Evolutionary conservation across 2,113 vertebrate genomes (phyloP).

Genomic region (Ellobius talpinus): DNA sequence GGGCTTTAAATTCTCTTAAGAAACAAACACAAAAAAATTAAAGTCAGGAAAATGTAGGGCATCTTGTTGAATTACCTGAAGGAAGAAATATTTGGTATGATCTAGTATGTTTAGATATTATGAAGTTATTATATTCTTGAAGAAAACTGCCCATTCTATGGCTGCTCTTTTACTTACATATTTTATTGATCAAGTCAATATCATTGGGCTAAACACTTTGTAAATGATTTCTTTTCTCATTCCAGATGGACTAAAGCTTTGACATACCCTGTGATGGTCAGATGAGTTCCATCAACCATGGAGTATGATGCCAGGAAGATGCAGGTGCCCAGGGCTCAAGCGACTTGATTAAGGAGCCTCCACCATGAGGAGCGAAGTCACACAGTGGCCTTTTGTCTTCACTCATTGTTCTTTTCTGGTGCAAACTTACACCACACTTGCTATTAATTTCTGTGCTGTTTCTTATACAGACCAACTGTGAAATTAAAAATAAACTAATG

Average conservation of each 20-base stretch:
- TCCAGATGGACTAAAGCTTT: background rate
- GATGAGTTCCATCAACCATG: background rate
- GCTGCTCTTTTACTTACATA: background rate
- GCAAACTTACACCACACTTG: background rate
- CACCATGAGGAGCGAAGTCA: background rate
- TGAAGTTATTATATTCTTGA: background rate
- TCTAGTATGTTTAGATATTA: background rate
- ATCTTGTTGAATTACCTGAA: background rate
- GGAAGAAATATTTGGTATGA: background rate
- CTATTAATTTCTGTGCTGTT: background rate
- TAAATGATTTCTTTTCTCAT: background rate
- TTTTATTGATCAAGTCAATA: background rate
- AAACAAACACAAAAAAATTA: background rate
- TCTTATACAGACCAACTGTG: background rate
- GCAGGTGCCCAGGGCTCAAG: background rate
- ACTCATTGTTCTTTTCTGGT: background rate
- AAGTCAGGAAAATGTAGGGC: background rate
- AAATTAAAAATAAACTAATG: background rate
- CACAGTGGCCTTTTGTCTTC: background rate
- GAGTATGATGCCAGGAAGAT: background rate
- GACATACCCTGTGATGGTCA: background rate
- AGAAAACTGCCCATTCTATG: background rate
- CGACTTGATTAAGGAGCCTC: background rate
- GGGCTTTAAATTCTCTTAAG: background rate
- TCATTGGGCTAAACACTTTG: background rate